phyloP scores from a whole-genome alignment of 2,888 invertebrate genomes.

The Pasiphila rectangulata region DNA sequence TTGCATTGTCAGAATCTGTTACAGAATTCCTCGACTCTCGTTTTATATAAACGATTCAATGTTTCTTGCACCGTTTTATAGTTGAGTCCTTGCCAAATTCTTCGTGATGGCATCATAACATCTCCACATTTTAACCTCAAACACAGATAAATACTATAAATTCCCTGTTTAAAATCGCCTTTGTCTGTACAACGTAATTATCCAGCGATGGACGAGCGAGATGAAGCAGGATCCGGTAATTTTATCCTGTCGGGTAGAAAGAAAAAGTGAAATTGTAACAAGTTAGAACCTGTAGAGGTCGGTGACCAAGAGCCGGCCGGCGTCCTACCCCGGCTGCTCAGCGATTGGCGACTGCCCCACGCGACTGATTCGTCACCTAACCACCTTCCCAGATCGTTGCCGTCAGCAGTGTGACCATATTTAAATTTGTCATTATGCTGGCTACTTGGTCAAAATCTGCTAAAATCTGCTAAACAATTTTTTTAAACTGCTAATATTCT shows the following conservation, averaged over 20 bases:
- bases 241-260: slow-evolving; percentile 41
- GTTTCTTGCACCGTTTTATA: slow-evolving; percentile 47
- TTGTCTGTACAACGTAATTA: slow-evolving; percentile 3
- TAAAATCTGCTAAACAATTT: too few species aligned
- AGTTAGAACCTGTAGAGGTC: slow-evolving; percentile 76
- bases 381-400: slow-evolving; percentile 46
- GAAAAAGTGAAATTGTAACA: slow-evolving; percentile 78
- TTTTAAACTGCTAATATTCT: too few species aligned
- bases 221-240: slow-evolving; percentile 23
- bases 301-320: slow-evolving; percentile 59
- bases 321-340: slow-evolving; percentile 40
- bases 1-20: slow-evolving; percentile 55
- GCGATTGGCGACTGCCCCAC: slow-evolving; percentile 59
- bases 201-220: slow-evolving; percentile 25
- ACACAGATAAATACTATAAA: neutral
- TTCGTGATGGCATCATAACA: slow-evolving; percentile 17
- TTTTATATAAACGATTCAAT: slow-evolving; percentile 48
- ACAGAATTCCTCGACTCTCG: slow-evolving; percentile 47
- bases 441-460: too few species aligned
- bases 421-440: too few species aligned
- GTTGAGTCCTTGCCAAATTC: slow-evolving; percentile 52
- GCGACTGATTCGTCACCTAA: slow-evolving; percentile 65
- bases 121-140: neutral
- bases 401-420: too few species aligned
- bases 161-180: neutral